Evolutionary conservation across 92 coral and sea anemone genomes (phyloP), one percentile per base, ranked within the genome.

Genomic region (Galaxea fascicularis): DNA sequence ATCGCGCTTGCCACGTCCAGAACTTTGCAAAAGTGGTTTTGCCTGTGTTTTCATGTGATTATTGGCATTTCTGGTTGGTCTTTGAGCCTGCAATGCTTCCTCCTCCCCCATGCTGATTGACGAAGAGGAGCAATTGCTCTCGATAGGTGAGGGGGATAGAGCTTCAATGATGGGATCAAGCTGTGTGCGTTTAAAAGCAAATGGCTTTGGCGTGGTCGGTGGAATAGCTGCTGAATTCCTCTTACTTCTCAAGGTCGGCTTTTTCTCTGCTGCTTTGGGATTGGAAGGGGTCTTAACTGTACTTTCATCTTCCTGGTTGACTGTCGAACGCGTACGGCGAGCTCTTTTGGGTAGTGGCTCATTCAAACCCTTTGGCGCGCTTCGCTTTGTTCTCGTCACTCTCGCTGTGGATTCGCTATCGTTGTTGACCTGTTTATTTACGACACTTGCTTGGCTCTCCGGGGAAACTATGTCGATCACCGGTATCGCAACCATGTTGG

Each of bases 121-220:
- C 0, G 80, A 22, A 39, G 67, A n/a, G 27, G 47, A 18, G 67
- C 52, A 4, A 28, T 16, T 14, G 52, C 28, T 11, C 63, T 47
- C 41, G 20, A 15, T 27, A n/a, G 60, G 21, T 53, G 81, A 66
- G 21, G 98, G 98, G 15, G 98, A 92, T 10, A 86, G 90, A 16
- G 94, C 73, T 76, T 96, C 98, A 41, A 79, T 78, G 76, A 96
- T 96, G 3, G 98, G 84, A 21, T 96, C 98, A 31, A 96, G 91
- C 25, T 75, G 88, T 21, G 98, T 94, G 72, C 92, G 91, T 68
- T 88, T 82, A 84, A 92, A 94, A 20, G 63, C 74, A 46, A 91
- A 14, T 65, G 96, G 95, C 74, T 94, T 91, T 9, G 98, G 98
- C 10, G 98, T 95, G 64, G 87, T 94, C 20, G 79, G 89, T 17